Percentiles rank a stretch among this genome's conserved stretches.
Evolutionary conservation across 1,140 invertebrate species (phyloP).

Genomic region (Caerostris extrusa): DNA sequence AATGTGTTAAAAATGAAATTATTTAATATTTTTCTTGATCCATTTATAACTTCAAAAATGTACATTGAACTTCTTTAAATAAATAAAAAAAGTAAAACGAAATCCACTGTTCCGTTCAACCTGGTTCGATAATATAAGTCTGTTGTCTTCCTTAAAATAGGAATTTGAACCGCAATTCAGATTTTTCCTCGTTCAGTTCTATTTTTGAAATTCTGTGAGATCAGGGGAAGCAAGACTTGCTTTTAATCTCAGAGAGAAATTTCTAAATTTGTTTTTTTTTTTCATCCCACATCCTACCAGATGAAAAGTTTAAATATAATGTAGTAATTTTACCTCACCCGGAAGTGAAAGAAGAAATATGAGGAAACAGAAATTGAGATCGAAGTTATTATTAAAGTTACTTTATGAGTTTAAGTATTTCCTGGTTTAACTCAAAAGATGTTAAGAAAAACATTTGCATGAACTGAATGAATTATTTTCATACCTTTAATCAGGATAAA

Average conservation of each 20-base stretch:
- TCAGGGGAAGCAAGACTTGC: background rate
- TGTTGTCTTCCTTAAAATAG: background rate
- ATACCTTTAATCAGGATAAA: background rate
- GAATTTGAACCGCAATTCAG: conserved; percentile 21
- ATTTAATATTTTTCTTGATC: too few species aligned
- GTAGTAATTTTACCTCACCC: conserved; percentile 36
- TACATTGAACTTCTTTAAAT: background rate
- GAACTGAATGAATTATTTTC: background rate
- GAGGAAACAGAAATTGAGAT: background rate
- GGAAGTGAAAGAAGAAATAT: conserved; percentile 12
- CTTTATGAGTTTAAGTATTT: background rate
- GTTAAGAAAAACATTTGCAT: background rate
- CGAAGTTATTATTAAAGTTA: background rate
- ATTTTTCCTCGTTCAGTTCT: conserved; percentile 56
- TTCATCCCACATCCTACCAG: background rate
- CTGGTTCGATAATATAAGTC: background rate
- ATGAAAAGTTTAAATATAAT: background rate
- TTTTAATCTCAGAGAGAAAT: conserved; percentile 50
- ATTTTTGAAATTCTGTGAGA: conserved; percentile 46
- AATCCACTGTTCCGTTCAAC: background rate
- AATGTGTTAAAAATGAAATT: too few species aligned
- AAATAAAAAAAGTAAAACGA: background rate
- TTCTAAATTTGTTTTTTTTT: conserved; percentile 38
- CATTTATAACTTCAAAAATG: conserved; percentile 22
- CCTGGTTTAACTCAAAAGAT: background rate